Evolutionary conservation across 2,888 invertebrate genomes (phyloP), one percentile per base, ranked within the genome.

Genomic region (Troides oblongomaculatus): DNA sequence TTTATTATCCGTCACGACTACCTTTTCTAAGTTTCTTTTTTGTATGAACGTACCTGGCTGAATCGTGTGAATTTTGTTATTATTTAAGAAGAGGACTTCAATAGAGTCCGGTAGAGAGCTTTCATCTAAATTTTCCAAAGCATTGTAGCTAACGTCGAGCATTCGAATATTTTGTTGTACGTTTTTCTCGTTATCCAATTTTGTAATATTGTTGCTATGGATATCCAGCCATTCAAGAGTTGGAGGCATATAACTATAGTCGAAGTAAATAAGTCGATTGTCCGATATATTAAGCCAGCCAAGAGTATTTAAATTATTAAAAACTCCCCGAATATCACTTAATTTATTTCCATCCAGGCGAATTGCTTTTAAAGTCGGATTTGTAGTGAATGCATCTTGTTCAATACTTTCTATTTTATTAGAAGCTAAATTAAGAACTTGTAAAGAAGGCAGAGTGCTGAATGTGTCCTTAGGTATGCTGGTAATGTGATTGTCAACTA

Each of bases 201-300:
- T 95, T 73, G 94, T 93, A 75, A 97, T 95, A 87, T 95, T 94
- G 85, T 97, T 97, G 80, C 94, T 94, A 85, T 96, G 96, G 87
- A 97, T 94, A 90, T 97, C 97, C 72, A 97, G 90, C 95, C 96
- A 96, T 87, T 96, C 95, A 74, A 97, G 93, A 78, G 94, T 95
- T 62, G 92, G 85, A 36, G 97, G 97, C 83, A 97, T 93, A 78
- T 96, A 94, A 76, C 95, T 95, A 83, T 96, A 97, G 86, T 97
- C 97, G 85, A 97, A 96, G 93, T 95, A 95, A 77, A 94, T 93
- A 76, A 97, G 93, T 80, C 94, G 94, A 86, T 97, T 97, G 84
- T 96, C 95, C 23, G 96, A 96, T 78, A 97, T 95, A 86, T 97
- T 97, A 43, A 97, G 90, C 96, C 96, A 96, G 66, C 96, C 95